These are phyloP conservation scores for Heliconius himera DNA, from an alignment of 1,140 invertebrate genomes.

Conservation along the genomic window DNA sequence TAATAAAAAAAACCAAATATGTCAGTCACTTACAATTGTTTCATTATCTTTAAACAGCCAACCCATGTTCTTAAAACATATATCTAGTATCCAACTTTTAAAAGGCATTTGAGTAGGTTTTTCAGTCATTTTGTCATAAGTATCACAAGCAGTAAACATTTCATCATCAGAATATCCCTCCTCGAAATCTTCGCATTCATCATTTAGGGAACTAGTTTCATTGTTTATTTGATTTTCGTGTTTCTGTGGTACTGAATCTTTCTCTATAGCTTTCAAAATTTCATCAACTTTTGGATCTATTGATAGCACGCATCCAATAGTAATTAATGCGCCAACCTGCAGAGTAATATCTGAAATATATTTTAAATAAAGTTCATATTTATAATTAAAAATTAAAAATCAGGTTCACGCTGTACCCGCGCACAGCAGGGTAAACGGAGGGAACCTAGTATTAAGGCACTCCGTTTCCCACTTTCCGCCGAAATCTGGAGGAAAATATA, in stretches of 20 bases:
- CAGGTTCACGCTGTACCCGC: too few relatives aligned
- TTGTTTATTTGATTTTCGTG: slow-evolving; percentile 41
- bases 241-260: slow-evolving; percentile 50
- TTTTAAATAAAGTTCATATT: not conserved
- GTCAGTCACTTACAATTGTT: slow-evolving; percentile 55
- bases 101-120: slow-evolving; percentile 43
- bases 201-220: slow-evolving; percentile 52
- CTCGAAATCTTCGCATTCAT: slow-evolving; percentile 74
- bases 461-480: too few relatives aligned
- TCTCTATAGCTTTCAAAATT: slow-evolving; percentile 63
- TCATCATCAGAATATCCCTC: slow-evolving; percentile 76
- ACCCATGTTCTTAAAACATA: slow-evolving; percentile 82
- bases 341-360: slow-evolving; percentile 82
- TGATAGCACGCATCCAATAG: slow-evolving; percentile 88
- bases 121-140: slow-evolving; percentile 54
- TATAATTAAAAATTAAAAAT: too few relatives aligned
- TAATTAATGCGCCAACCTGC: slow-evolving; percentile 88
- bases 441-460: too few relatives aligned
- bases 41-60: slow-evolving; percentile 63
- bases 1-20: not conserved
- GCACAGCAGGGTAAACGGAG: too few relatives aligned
- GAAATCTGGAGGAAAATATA: too few relatives aligned
- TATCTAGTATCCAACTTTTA: slow-evolving; percentile 82
- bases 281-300: slow-evolving; percentile 82
- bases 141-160: slow-evolving; percentile 55